These are phyloP conservation scores for Fringilla coelebs DNA, from an alignment of 2,797 vertebrate species.

Conservation along the genomic window DNA sequence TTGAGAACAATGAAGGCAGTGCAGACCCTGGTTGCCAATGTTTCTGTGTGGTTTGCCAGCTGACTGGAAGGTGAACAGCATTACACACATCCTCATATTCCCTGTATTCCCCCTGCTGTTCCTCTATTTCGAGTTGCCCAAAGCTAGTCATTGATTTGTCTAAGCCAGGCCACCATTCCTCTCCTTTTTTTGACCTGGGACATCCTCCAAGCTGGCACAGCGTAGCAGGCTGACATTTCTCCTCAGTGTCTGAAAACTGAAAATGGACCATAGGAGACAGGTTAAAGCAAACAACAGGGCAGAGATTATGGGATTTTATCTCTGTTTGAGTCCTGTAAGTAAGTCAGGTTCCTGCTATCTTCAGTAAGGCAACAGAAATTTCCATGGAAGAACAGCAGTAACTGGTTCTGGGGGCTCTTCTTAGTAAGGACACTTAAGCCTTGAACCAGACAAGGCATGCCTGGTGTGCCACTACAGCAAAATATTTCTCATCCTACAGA, in stretches of 20 bases:
- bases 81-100: background rate
- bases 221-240: background rate
- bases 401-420: background rate
- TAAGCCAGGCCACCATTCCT: background rate
- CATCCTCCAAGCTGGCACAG: background rate
- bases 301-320: accelerated
- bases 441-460: background rate
- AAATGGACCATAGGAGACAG: background rate
- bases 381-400: background rate
- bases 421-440: background rate
- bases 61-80: background rate
- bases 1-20: background rate
- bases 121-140: accelerated
- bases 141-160: background rate
- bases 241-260: background rate
- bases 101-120: background rate
- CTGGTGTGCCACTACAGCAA: background rate
- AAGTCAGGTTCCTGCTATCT: background rate
- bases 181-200: background rate
- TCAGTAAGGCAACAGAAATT: background rate
- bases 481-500: background rate
- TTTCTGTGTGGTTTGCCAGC: background rate
- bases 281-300: background rate
- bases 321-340: background rate
- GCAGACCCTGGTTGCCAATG: background rate